Evolutionary conservation across 2,888 invertebrate species (phyloP), one percentile per base, ranked within the genome.

Genomic region (Volucella inflata): DNA sequence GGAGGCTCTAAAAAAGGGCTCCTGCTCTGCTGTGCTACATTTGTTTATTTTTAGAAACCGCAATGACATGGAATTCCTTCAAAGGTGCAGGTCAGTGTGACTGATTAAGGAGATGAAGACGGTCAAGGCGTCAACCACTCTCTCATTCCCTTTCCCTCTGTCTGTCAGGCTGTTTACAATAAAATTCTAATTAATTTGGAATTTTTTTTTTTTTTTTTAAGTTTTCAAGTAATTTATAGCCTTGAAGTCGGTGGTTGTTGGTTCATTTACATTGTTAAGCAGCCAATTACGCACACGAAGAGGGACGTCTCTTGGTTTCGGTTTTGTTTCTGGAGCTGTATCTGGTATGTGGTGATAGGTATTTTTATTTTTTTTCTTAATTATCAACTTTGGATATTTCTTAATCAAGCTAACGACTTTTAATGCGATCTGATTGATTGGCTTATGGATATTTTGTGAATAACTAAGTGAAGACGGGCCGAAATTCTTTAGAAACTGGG

Each of bases 241-340:
- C 77, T 64, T 57, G 36, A 62, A 64, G 51, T 46, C 40, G 60
- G 48, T 12, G 68, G 57, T 70, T 48, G 55, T 60, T 46, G 76
- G 71, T 85, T 76, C 51, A 85, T 85, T 85, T 85, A 76, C 85
- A 85, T 85, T 81, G 81, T 77, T 72, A 81, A 81, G 76, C 71
- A 77, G 81, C 64, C 81, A 85, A 85, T 85, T 80, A 85, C 67
- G 67, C 30, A 83, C 68, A 72, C 78, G 67, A 51, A 53, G 53
- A 59, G 40, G 50, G 65, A 71, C 82, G 78, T 62, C 72, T 67
- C 55, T 42, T 38, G 62, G 67, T 36, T 50, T 30, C 30, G 30
- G 4, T 30, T 3, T 1, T 30, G 30, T 30, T 30, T 30, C 30
- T 30, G 6, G 2, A 57, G 40, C 30, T 44, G 40, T 42, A 30